Evolutionary conservation across 2,797 vertebrate genomes (phyloP), one percentile per base, ranked within the genome.

Genomic region (Macropodus opercularis): DNA sequence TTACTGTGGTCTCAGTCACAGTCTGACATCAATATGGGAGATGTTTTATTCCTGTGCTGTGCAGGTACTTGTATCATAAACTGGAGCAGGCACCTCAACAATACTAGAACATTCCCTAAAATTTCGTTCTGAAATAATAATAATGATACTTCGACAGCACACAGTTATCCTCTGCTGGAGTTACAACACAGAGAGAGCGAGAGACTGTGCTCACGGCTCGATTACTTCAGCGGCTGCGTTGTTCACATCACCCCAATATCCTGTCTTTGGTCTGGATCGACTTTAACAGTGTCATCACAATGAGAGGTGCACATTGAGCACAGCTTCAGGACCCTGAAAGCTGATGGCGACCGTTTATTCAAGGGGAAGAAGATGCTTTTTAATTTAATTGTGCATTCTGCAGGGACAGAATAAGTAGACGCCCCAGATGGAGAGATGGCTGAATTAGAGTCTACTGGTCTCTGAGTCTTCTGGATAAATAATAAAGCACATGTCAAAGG

Each of bases 341-440:
- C 44, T 38, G 8, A n/a, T 58, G 51, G 35, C n/a, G 51, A 21
- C 36, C 26, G 39, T 57, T 43, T 40, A 46, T 1, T 53, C 24
- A 60, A 32, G 73, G 17, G 53, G 24, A 47, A 29, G 18, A 40
- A 19, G 48, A 56, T 50, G 48, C 63, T 54, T 71, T 63, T 51
- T 56, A 36, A 61, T 39, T 31, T 39, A 47, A 44, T 56, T 21
- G 8, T 3, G 4, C 22, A 40, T 55, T 36, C 42, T 40, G 41
- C 22, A 8, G 10, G 22, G n/a, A 14, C n/a, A 2, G 24, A 19
- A 19, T 2, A 49, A 52, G 18, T 41, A 24, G 23, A 24, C 24
- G 23, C 29, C 7, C 1, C 26, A n/a, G 48, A 38, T 42, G 51
- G 39, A 55, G 36, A 34, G 29, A 51, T 13, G n/a, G 7, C 2